A percentile compares a stretch with the other conserved stretches of the same genome.
Evolutionary conservation across 1,140 invertebrate genomes (phyloP).

Genomic region (Lasioglossum albipes): DNA sequence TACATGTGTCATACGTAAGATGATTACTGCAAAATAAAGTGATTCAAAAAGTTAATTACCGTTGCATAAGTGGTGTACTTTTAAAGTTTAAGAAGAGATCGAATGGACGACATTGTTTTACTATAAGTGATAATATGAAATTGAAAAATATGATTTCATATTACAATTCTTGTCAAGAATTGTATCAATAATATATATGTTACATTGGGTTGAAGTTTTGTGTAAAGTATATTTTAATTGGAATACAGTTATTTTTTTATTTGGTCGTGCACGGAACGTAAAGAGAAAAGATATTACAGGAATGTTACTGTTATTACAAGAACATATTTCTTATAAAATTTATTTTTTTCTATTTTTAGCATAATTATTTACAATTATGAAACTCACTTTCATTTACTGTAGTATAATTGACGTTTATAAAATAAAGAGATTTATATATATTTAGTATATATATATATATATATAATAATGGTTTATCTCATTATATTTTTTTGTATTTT

Average conservation of each 20-base stretch:
- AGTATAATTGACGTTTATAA: neutral
- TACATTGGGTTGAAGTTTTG: too few relatives aligned
- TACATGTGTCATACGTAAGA: slow-evolving; percentile 12
- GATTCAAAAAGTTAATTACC: slow-evolving; percentile 18
- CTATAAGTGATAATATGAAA: too few relatives aligned
- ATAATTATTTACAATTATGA: neutral
- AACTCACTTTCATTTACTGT: neutral
- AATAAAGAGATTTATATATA: neutral
- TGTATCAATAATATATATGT: too few relatives aligned
- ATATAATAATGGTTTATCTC: neutral
- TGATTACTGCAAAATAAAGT: slow-evolving; percentile 24
- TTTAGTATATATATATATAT: too few relatives aligned
- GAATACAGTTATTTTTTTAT: neutral
- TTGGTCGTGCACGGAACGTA: neutral
- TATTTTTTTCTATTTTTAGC: neutral
- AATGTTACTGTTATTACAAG: neutral
- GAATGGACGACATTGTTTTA: too few relatives aligned
- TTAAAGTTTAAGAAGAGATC: too few relatives aligned
- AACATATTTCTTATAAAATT: neutral
- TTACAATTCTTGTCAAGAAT: neutral
- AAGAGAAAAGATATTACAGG: neutral
- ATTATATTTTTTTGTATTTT: neutral
- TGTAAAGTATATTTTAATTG: neutral
- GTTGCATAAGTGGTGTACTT: slow-evolving; percentile 2
- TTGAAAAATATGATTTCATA: too few relatives aligned